Base-by-base conservation (phyloP, 2,797 vertebrate genomes). In the Artibeus lituratus region DNA sequence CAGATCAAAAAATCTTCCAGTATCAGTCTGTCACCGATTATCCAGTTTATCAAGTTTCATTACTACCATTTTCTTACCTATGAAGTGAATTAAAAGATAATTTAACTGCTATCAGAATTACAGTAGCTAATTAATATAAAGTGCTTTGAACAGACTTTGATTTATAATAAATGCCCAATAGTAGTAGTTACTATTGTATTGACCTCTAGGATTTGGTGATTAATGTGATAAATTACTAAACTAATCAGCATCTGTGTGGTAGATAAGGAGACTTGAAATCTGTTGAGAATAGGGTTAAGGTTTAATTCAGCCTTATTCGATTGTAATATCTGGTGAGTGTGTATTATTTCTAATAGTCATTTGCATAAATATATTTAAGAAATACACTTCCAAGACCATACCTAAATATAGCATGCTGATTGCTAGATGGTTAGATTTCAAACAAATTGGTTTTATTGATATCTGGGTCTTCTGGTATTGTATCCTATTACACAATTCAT, bases 51-150 rank as follows among this genome's bases (percentile, higher is more conserved):
- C 16, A 24, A 83, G 19, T 93, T 67, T 84, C 18, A 83, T 35
- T 73, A 10, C 42, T 12, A 65, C n/a, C 3, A 8, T 53, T 65
- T 85, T 95, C 29, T 96, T 89, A 98, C 91, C 59, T 89, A 26
- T 93, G 81, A 39, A 96, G 57, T 83, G 47, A 91, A 67, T 91
- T 95, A 90, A 53, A 94, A 97, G 93, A 22, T 72, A 24, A 76
- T 22, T 73, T 47, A 82, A 90, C 42, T 78, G 14, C 59, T 59
- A 14, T 39, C 44, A 53, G 9, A 44, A 85, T 59, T 90, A 67
- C 59, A 57, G 51, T 22, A 62, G 4, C 16, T 73, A 92, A 42
- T 7, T 21, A 16, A 2, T 53, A 0, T 42, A 55, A 49, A 62
- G 10, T 86, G 2, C 18, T 89, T 80, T 89, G 12, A 92, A 80